Conservation (phyloP, 2,113 vertebrate genomes). For the Toxotes chatareus region DNA sequence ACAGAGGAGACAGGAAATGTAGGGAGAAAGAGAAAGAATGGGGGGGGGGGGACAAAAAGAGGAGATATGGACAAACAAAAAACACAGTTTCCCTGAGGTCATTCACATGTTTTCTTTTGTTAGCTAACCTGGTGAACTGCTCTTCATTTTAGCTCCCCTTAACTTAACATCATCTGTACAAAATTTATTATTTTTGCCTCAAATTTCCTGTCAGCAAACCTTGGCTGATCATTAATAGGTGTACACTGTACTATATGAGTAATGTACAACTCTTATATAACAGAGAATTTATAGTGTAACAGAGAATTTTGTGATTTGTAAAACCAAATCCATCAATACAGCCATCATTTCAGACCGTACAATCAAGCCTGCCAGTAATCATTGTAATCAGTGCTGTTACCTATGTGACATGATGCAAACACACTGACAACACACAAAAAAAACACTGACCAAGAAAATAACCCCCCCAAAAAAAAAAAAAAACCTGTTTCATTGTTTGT, state of each 20-base stretch:
- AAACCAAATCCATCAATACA: not conserved
- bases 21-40: conserved; percentile 17
- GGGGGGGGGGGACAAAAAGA: conserved; percentile 11
- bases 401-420: not conserved
- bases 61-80: conserved; percentile 14
- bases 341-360: not conserved
- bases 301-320: not conserved
- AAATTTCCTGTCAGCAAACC: conserved; percentile 12
- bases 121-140: conserved; percentile 12
- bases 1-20: conserved; percentile 30
- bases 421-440: not conserved
- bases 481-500: not conserved
- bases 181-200: not conserved
- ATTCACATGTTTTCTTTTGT: conserved; percentile 20
- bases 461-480: not conserved
- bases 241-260: not conserved
- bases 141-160: conserved; percentile 1
- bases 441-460: not conserved
- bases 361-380: not conserved
- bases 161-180: conserved; percentile 26
- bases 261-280: not conserved
- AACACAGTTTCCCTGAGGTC: conserved; percentile 28
- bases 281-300: not conserved
- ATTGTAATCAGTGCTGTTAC: not conserved
- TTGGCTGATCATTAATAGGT: not conserved